phyloP scores from a whole-genome alignment of 2,113 vertebrate species.

The Laterallus jamaicensis region DNA sequence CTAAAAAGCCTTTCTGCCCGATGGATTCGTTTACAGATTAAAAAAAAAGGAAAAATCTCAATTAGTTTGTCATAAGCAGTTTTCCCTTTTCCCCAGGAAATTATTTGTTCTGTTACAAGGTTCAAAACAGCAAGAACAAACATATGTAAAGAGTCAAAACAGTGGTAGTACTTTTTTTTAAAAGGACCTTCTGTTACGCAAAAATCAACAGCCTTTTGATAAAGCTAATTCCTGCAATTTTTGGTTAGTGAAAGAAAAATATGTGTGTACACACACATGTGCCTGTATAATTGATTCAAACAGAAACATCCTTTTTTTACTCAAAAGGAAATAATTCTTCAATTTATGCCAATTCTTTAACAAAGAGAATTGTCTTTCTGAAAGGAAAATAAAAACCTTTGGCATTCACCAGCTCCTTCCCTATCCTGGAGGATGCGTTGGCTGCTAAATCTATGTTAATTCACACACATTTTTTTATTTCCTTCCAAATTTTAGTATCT shows the following conservation, averaged over 20 bases:
- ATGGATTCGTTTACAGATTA: neutral
- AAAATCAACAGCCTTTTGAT: neutral
- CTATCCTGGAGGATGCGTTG: neutral
- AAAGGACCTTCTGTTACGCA: neutral
- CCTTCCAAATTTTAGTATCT: neutral
- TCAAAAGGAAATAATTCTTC: neutral
- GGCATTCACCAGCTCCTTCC: neutral
- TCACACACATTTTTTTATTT: neutral
- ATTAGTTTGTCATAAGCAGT: neutral
- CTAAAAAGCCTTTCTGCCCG: neutral
- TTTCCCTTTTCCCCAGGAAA: neutral
- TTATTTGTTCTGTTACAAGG: neutral
- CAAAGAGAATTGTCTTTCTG: neutral
- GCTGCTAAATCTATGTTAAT: neutral
- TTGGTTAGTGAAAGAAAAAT: neutral
- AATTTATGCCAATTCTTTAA: neutral
- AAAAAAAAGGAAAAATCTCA: no score
- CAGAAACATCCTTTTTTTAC: neutral
- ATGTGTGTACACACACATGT: neutral
- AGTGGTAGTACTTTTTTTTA: neutral
- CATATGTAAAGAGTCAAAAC: neutral
- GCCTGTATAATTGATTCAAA: neutral
- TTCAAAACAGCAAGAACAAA: slow-evolving; percentile 19
- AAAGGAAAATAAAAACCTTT: neutral
- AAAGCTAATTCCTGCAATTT: neutral